A percentile compares a stretch with the other conserved stretches of the same genome.
Evolutionary conservation across 2,888 invertebrate genomes (phyloP).

Genomic region (Leptarthrus brevirostris): DNA sequence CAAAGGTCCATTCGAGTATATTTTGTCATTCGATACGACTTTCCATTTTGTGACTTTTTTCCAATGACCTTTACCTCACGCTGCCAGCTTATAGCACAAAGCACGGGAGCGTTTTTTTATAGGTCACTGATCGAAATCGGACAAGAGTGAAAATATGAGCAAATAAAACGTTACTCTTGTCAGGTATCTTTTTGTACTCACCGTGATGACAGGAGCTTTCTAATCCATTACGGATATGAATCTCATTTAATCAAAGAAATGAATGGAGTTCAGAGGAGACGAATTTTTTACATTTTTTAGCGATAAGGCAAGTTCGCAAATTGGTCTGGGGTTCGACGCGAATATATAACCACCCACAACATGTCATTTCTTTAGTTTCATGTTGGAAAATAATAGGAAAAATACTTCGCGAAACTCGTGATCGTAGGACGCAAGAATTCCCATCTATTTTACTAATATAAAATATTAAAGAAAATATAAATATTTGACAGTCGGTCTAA

Average conservation of each 20-base stretch:
- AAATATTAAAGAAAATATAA: too few species aligned
- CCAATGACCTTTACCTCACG: slow-evolving; percentile 21
- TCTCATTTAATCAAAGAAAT: background rate
- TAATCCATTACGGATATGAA: slow-evolving; percentile 29
- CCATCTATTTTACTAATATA: background rate
- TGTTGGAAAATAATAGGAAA: background rate
- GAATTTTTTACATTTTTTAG: background rate
- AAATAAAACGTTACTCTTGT: slow-evolving; percentile 9
- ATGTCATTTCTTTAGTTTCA: background rate
- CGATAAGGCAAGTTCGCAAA: background rate
- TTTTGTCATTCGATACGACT: slow-evolving; percentile 33
- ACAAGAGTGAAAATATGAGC: slow-evolving; percentile 21
- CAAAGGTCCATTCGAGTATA: slow-evolving; percentile 30
- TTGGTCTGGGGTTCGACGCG: background rate
- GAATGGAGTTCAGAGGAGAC: background rate
- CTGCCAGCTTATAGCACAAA: background rate
- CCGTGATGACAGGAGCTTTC: slow-evolving; percentile 18
- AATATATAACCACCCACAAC: background rate
- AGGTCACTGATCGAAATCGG: slow-evolving; percentile 36
- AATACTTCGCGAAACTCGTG: background rate
- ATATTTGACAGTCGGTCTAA: background rate
- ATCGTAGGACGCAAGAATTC: background rate
- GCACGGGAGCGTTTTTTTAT: slow-evolving; percentile 28
- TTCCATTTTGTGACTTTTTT: slow-evolving; percentile 31
- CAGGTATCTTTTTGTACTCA: background rate